phyloP scores from a whole-genome alignment of 2,797 vertebrate genomes.

The Diplodus puntazzo region DNA sequence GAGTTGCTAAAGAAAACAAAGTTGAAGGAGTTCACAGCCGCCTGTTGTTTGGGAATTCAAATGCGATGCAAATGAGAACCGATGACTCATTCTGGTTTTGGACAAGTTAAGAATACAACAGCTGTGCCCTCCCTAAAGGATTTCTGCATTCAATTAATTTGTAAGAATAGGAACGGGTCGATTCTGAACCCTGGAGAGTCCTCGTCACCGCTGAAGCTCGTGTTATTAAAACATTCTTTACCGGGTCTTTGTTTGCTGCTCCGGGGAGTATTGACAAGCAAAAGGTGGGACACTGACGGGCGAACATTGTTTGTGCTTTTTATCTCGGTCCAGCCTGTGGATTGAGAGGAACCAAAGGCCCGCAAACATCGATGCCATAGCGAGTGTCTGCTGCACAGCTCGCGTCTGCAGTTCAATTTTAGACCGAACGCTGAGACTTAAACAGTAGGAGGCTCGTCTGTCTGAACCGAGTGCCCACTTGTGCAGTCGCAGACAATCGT shows the following conservation, averaged over 20 bases:
- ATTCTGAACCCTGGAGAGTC: background rate
- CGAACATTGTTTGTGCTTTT: slow-evolving; percentile 58
- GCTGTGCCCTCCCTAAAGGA: slow-evolving; percentile 24
- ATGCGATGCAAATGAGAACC: slow-evolving; percentile 57
- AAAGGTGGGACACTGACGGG: slow-evolving; percentile 39
- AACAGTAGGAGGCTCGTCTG: slow-evolving; percentile 45
- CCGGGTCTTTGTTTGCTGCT: slow-evolving; percentile 28
- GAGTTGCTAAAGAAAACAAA: background rate
- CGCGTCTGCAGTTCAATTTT: slow-evolving; percentile 53
- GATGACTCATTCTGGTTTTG: slow-evolving; percentile 61
- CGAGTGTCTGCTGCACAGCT: slow-evolving; percentile 37
- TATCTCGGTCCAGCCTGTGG: slow-evolving; percentile 40
- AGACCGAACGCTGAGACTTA: slow-evolving; percentile 23
- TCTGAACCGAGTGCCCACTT: slow-evolving; percentile 46
- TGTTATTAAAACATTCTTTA: slow-evolving; percentile 27
- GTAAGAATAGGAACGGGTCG: slow-evolving; percentile 20
- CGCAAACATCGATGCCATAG: slow-evolving; percentile 14
- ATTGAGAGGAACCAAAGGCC: slow-evolving; percentile 64
- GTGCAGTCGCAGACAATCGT: slow-evolving; percentile 35
- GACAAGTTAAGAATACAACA: slow-evolving; percentile 25
- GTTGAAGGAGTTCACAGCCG: slow-evolving; percentile 11
- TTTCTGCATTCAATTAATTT: slow-evolving; percentile 48
- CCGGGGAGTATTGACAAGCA: slow-evolving; percentile 21
- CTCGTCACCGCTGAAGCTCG: background rate
- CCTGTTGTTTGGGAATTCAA: slow-evolving; percentile 32